Conservation (phyloP, 1,140 invertebrate genomes). For the Drosophila kohkoa region DNA sequence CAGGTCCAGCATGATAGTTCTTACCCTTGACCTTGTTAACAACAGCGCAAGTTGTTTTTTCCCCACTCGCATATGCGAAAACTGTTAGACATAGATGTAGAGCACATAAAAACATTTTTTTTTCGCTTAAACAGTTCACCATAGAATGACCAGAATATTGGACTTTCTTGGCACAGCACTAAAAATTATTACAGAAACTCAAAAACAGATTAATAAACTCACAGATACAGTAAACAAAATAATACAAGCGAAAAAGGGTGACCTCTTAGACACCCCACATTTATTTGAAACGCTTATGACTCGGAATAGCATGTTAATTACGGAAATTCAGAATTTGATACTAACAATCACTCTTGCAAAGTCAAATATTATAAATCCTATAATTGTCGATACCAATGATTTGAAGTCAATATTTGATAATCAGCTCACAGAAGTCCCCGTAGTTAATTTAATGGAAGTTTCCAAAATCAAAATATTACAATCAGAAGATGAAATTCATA, state of each 20-base stretch:
- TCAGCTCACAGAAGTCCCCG: no score
- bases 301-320: slow-evolving; percentile 15
- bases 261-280: not conserved
- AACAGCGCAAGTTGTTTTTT: no score
- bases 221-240: not conserved
- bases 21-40: not conserved
- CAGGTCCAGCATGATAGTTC: not conserved
- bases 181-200: not conserved
- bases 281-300: slow-evolving; percentile 21
- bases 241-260: not conserved
- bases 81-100: no score
- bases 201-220: not conserved
- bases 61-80: no score
- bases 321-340: slow-evolving; percentile 1
- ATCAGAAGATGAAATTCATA: no score
- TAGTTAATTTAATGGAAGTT: no score
- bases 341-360: slow-evolving; percentile 20
- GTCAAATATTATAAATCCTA: slow-evolving; percentile 14
- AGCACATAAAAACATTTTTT: no score
- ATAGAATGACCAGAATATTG: no score
- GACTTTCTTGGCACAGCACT: no score
- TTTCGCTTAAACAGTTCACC: no score
- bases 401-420: not conserved
- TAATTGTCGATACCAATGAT: slow-evolving; percentile 5
- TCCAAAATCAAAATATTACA: no score